phyloP scores from a whole-genome alignment of 2,888 invertebrate species.

The Watsonalla binaria region DNA sequence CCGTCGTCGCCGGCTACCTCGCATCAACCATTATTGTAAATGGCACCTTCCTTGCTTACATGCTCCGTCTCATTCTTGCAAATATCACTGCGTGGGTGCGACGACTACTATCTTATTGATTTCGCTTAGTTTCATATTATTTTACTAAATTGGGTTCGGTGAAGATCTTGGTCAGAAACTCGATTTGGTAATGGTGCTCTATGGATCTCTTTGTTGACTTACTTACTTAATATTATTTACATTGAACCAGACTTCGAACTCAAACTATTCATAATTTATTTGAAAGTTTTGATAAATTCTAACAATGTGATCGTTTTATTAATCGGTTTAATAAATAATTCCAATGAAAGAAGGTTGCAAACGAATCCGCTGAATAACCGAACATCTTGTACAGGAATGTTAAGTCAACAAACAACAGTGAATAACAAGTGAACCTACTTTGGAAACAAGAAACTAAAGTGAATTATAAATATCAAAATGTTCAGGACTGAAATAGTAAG shows the following conservation, averaged over 20 bases:
- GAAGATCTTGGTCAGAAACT: too few species aligned
- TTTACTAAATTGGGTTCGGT: conserved; percentile 7
- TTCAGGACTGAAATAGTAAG: conserved; percentile 40
- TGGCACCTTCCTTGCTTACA: conserved; percentile 26
- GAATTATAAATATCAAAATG: conserved; percentile 20
- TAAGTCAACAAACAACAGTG: neutral
- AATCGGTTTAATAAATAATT: too few species aligned
- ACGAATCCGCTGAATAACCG: conserved; percentile 26
- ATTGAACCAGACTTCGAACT: too few species aligned
- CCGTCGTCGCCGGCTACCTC: conserved; percentile 39
- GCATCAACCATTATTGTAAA: conserved; percentile 26
- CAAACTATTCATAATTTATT: too few species aligned
- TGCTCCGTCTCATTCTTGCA: conserved; percentile 37
- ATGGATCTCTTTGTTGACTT: too few species aligned
- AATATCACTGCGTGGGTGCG: conserved; percentile 22
- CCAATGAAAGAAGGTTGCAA: conserved; percentile 28
- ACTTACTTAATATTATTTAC: too few species aligned
- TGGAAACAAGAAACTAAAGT: neutral
- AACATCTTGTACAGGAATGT: conserved; percentile 18
- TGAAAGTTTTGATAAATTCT: too few species aligned
- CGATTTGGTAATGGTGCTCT: too few species aligned
- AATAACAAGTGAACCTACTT: conserved; percentile 4
- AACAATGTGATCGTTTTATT: too few species aligned
- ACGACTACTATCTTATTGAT: conserved; percentile 36
- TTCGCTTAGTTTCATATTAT: conserved; percentile 17